These are phyloP conservation scores for Drosophila anomalipes DNA, from an alignment of 2,888 invertebrate genomes.

Conservation along the genomic window DNA sequence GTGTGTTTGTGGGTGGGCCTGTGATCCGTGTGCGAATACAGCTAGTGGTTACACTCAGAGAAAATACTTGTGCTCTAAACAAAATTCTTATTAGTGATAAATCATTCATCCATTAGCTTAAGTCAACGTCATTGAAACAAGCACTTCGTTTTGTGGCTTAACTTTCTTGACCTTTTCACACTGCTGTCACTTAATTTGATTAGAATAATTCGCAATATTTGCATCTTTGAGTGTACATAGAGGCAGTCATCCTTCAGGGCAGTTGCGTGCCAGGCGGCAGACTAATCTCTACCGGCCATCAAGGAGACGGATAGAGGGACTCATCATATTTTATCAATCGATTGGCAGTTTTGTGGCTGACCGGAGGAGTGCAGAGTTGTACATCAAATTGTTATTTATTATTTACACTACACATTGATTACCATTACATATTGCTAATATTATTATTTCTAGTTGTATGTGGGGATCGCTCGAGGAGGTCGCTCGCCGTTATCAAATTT, in stretches of 20 bases:
- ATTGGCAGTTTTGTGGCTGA: slow-evolving; percentile 66
- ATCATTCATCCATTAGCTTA: background rate
- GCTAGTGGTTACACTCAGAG: background rate
- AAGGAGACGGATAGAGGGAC: slow-evolving; percentile 35
- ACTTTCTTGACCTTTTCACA: background rate
- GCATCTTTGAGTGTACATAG: background rate
- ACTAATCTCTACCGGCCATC: slow-evolving; percentile 64
- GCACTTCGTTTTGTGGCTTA: background rate
- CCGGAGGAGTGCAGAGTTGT: slow-evolving; percentile 1
- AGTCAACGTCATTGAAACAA: background rate
- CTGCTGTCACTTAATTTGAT: background rate
- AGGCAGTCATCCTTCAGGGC: slow-evolving; percentile 35
- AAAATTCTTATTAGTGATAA: background rate
- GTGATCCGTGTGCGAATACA: slow-evolving; percentile 17
- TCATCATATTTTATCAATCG: slow-evolving; percentile 80
- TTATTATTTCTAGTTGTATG: slow-evolving; percentile 50
- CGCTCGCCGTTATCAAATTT: slow-evolving; percentile 49
- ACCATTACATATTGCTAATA: slow-evolving; percentile 74
- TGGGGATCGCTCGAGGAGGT: slow-evolving; percentile 32
- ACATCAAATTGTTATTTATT: slow-evolving; percentile 73
- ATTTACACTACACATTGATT: slow-evolving; percentile 78
- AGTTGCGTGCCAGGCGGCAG: slow-evolving; percentile 43
- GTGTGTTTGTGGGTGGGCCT: slow-evolving; percentile 23
- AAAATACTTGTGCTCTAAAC: background rate
- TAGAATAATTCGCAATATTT: background rate